Base-by-base conservation (phyloP, 2,888 invertebrate species). In the Catocala nupta region DNA sequence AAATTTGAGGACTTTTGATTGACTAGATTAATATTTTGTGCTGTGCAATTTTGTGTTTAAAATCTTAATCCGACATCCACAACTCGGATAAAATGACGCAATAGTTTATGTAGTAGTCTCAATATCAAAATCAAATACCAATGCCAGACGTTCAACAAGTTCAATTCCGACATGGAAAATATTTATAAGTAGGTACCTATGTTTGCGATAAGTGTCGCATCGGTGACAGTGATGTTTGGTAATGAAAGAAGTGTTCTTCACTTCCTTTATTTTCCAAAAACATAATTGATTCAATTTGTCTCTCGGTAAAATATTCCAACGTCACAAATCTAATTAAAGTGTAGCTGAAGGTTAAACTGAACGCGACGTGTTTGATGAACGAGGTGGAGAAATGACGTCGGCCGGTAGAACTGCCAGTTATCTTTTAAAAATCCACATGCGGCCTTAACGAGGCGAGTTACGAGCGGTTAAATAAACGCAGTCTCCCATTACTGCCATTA, bases 401-500 rank as follows among this genome's bases (percentile, higher is more conserved):
- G 57, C 80, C 70, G 80, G 80, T 81, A 81, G 81, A 76, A 81
- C 54, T 49, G 77, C 75, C 68, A 72, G 84, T 86, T 84, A 87
- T 85, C 83, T 87, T 82, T 86, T 82, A 87, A 90, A 90, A 90
- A 88, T 90, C 90, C 85, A 89, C 89, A 88, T 84, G 81, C 83
- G 81, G 83, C 88, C 87, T 85, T 90, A 88, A 91, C 89, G 82
- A 86, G 80, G 74, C 83, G 80, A 86, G 87, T 93, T 91, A 92
- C 91, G 90, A 92, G 87, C 91, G 87, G 89, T 92, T 90, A 93
- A 92, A 93, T 92, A 93, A 92, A 92, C 89, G 84, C 81, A 84
- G 87, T 85, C 86, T 85, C 83, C 88, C 90, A 90, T 92, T 90
- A 90, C 89, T 82, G 84, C 86, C 78, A 71, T 75, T 81, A 82